Evolutionary conservation across 2,888 invertebrate species (phyloP).

Genomic region (Aricia artaxerxes): DNA sequence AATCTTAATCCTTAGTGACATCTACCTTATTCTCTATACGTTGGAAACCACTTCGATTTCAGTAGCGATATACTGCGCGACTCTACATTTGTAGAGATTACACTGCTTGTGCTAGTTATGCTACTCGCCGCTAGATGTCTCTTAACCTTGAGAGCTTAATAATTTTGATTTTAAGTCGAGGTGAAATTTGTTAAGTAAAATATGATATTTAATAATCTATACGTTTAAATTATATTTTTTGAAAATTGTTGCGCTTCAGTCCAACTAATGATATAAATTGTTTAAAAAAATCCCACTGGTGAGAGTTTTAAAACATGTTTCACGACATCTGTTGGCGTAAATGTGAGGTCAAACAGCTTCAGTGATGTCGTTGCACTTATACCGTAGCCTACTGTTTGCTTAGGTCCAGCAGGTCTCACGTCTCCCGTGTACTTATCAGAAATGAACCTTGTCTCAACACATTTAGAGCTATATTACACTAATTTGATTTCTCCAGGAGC

Average conservation of each 20-base stretch:
- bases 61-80: background rate
- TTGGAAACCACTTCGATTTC: background rate
- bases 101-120: constrained; percentile 23
- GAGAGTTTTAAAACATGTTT: background rate
- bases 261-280: background rate
- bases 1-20: background rate
- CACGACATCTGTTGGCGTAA: background rate
- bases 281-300: background rate
- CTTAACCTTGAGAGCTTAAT: background rate
- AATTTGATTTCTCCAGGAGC: background rate
- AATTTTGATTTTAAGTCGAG: too few relatives aligned
- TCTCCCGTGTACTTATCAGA: background rate
- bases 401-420: background rate
- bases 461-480: background rate
- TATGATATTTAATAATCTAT: too few relatives aligned
- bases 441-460: background rate
- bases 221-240: too few relatives aligned
- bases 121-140: constrained; percentile 55
- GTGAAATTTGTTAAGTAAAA: too few relatives aligned
- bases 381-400: background rate
- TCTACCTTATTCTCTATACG: background rate
- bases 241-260: background rate
- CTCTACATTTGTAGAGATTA: constrained; percentile 1
- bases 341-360: background rate
- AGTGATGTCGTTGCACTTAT: background rate